Percentiles rank a stretch among this genome's conserved stretches.
Conservation (phyloP, 2,888 invertebrate species). For the Ptilodon capucinus region DNA sequence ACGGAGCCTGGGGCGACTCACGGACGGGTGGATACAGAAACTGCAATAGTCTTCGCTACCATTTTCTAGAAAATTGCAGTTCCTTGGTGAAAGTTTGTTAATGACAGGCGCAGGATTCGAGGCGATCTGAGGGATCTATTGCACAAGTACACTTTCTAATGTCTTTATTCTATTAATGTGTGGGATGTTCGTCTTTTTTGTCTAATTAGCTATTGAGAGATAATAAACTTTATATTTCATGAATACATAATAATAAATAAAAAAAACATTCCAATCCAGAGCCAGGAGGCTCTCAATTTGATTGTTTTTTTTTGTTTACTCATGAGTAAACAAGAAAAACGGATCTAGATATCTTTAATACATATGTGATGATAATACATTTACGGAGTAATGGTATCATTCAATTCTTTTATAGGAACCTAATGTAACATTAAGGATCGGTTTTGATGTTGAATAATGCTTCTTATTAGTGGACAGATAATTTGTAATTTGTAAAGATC, state of each 20-base stretch:
- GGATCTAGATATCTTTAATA: neutral
- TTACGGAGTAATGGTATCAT: neutral
- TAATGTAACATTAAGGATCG: constrained; percentile 6
- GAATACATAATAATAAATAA: constrained; percentile 18
- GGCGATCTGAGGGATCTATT: constrained; percentile 64
- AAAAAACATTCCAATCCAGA: too few relatives aligned
- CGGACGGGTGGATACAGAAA: constrained; percentile 75
- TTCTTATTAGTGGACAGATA: constrained; percentile 7
- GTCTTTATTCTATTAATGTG: constrained; percentile 46
- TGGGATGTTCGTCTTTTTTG: constrained; percentile 41
- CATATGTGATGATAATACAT: too few relatives aligned
- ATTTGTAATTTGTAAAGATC: constrained; percentile 4
- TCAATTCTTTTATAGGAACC: constrained; percentile 4
- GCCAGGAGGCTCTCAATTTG: too few relatives aligned
- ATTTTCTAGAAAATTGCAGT: constrained; percentile 81
- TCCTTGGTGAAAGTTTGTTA: constrained; percentile 77
- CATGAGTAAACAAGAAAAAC: constrained; percentile 7
- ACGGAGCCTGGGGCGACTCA: constrained; percentile 62
- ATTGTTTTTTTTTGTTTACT: too few relatives aligned
- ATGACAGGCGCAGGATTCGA: constrained; percentile 70
- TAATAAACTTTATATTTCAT: constrained; percentile 37
- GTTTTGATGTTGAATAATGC: constrained; percentile 18
- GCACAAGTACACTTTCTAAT: constrained; percentile 61
- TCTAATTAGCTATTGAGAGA: constrained; percentile 36
- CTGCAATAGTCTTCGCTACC: constrained; percentile 69